Base-by-base conservation (phyloP, 2,113 vertebrate species). In the Leucoraja erinaceus region DNA sequence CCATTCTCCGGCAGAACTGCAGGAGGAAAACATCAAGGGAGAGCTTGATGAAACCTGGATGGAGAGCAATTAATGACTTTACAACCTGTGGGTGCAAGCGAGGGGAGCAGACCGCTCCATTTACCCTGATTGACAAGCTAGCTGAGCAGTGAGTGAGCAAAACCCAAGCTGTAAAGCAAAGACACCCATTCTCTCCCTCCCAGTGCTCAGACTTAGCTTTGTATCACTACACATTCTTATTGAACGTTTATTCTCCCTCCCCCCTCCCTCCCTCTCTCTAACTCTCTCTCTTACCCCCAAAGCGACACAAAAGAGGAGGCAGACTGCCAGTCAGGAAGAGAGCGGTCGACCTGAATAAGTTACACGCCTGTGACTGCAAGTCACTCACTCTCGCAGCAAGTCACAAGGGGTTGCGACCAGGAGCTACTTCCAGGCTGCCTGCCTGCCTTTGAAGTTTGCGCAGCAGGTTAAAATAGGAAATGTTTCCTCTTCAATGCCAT, bases 11-110 rank as follows among this genome's bases (percentile, higher is more conserved):
- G 83, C 93, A 88, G 54, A 93, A 88, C 94, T 93, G 88, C 93
- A 94, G 88, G 93, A 93, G 94, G 28, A 94, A 93, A 78, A 93
- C 79, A 93, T 93, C 93, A 93, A 93, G 93, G 93, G 92, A 93
- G 93, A 93, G 84, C 94, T 83, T 94, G 93, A 92, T 93, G 93
- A 93, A 94, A 93, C 90, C 76, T 93, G 93, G 93, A 90, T 93
- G 93, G 66, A 93, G 94, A 95, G 95, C 94, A 94, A 94, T 94
- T 95, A 95, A 95, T 96, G 95, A 94, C 95, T 96, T 96, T 95
- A 93, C 95, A 96, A 95, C 95, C 96, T 95, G 95, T 94, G 93
- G 94, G 94, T 77, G 95, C 95, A 95, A 93, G 94, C 93, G 94
- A 94, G 95, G 93, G 94, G 93, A 93, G 94, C 22, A 93, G 93